Evolutionary conservation across 2,888 invertebrate genomes (phyloP), one percentile per base, ranked within the genome.

Genomic region (Hirtodrosophila cameraria): DNA sequence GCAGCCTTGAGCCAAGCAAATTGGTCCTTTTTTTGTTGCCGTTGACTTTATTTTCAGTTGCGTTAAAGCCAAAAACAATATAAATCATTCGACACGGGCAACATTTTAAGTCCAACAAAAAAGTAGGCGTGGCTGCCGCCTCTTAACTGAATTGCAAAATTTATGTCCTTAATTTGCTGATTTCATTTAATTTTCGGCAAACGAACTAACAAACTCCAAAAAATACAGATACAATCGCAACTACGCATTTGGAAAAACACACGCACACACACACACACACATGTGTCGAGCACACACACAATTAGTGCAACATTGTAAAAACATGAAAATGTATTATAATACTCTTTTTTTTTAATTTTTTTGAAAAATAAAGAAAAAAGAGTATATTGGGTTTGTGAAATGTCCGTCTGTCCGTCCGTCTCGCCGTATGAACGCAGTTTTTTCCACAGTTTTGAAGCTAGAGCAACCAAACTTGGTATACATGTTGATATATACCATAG

Each of bases 141-240:
- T 12, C 3, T 11, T 18, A 52, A 55, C 49, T 58, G 36, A 60
- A 60, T 55, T 58, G 35, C 31, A 27, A 46, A 62, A 58, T 58
- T 57, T 53, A 53, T 66, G 35, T 48, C 28, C 60, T 65, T 63
- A 52, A 62, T 67, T 62, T 55, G 57, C 42, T 69, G 55, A 60
- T 65, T 62, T 58, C 15, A 50, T 46, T 70, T 52, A 63, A 70
- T 57, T 76, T 62, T 61, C 31, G 65, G 46, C 43, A n/a, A 15
- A 15, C 31, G 12, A 46, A 38, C 31, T 11, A 46, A 38, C 25
- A 35, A 7, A 8, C 13, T 13, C 18, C 27, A 23, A 50, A 57
- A 53, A 33, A 60, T 35, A 59, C 39, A 53, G 25, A 33, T 23
- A 30, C 3, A 31, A 16, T 59, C 59, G 20, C 72, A 65, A 39